Evolutionary conservation across 2,797 vertebrate genomes (phyloP).

Genomic region (Gorsachius magnificus): DNA sequence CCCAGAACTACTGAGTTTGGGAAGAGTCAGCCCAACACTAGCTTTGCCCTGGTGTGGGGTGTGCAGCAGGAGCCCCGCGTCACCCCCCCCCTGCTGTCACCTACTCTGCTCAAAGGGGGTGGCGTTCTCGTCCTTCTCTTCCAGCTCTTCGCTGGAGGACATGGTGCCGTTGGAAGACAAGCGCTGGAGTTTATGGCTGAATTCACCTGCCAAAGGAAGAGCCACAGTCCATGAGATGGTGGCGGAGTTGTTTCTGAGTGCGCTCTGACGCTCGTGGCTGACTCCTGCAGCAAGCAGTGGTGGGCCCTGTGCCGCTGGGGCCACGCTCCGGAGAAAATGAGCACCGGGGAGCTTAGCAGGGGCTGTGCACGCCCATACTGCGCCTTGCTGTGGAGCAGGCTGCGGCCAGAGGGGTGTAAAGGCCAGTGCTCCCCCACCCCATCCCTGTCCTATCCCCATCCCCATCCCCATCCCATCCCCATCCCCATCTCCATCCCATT

Average conservation of each 20-base stretch:
- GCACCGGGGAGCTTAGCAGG: not conserved
- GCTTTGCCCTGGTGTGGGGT: rapidly evolving
- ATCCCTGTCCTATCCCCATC: no score
- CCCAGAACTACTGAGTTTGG: not conserved
- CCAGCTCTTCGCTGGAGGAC: conserved; percentile 86
- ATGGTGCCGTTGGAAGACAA: conserved; percentile 85
- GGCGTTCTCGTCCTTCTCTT: conserved; percentile 80
- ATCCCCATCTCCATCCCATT: not conserved
- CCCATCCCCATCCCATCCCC: no score
- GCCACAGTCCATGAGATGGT: rapidly evolving
- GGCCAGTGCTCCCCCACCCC: no score
- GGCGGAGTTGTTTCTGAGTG: not conserved
- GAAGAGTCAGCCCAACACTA: not conserved
- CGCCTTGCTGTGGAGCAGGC: no score
- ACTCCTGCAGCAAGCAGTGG: rapidly evolving
- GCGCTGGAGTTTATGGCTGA: conserved; percentile 80
- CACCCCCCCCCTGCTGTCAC: not conserved
- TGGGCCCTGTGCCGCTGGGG: not conserved
- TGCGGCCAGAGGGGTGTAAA: no score
- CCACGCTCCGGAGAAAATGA: no score
- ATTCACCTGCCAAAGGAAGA: conserved; percentile 76
- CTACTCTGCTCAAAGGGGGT: conserved; percentile 85
- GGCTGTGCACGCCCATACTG: rapidly evolving
- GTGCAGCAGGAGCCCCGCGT: not conserved
- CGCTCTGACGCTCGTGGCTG: rapidly evolving